phyloP scores from a whole-genome alignment of 2,888 invertebrate genomes.

The Oconnorella tubifera region DNA sequence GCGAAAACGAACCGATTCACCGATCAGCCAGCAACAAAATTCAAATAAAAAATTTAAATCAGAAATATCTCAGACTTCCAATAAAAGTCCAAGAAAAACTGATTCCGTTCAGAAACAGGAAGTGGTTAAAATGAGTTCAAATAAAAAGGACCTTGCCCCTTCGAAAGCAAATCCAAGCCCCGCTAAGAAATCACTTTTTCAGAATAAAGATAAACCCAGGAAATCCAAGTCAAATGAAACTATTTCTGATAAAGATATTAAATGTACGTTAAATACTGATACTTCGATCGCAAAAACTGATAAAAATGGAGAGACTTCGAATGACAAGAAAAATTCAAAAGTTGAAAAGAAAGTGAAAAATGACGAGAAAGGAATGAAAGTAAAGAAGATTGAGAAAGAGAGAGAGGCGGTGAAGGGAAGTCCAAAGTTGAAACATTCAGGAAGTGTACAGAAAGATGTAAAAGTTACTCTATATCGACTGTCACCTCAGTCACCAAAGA shows the following conservation, averaged over 20 bases:
- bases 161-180: not conserved
- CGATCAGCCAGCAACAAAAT: not conserved
- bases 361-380: not conserved
- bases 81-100: not conserved
- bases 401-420: not conserved
- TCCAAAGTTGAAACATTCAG: too few relatives aligned
- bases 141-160: not conserved
- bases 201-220: not conserved
- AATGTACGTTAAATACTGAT: too few relatives aligned
- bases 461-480: conserved; percentile 10
- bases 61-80: not conserved
- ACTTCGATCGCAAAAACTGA: too few relatives aligned
- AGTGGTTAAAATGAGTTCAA: not conserved
- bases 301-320: too few relatives aligned
- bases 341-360: too few relatives aligned
- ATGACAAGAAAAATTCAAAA: too few relatives aligned
- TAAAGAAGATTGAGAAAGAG: not conserved
- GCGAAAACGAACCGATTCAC: not conserved
- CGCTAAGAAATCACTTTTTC: conserved; percentile 5
- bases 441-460: conserved; percentile 2
- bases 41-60: not conserved
- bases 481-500: too few relatives aligned
- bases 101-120: not conserved
- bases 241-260: too few relatives aligned
- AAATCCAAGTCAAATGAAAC: too few relatives aligned